These are phyloP conservation scores for Scaptomyza montana DNA, from an alignment of 1,140 invertebrate genomes.

Conservation along the genomic window DNA sequence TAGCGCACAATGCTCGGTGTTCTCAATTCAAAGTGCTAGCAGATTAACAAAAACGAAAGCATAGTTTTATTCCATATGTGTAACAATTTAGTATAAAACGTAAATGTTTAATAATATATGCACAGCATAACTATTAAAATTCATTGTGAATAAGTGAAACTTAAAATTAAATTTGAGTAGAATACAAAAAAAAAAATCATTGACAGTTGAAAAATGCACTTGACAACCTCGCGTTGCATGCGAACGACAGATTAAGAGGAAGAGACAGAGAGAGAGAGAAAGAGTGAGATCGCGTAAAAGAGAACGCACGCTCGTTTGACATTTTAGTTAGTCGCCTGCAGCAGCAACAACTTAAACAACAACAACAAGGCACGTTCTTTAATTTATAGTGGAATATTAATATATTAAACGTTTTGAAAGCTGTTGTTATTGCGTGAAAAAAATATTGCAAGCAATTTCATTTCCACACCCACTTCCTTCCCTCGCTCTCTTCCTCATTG, in stretches of 20 bases:
- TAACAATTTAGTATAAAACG: constrained; percentile 56
- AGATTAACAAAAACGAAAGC: background rate
- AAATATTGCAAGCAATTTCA: constrained; percentile 50
- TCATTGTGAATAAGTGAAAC: constrained; percentile 8
- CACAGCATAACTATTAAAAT: constrained; percentile 15
- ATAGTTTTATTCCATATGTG: constrained; percentile 63
- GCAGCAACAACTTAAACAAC: constrained; percentile 14
- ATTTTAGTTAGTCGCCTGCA: constrained; percentile 56
- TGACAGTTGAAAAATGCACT: constrained; percentile 47
- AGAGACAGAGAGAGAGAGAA: too few species aligned
- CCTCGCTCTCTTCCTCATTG: background rate
- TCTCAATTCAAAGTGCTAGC: constrained; percentile 57
- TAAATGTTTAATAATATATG: constrained; percentile 29
- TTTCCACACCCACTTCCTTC: constrained; percentile 23
- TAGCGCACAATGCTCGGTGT: constrained; percentile 53
- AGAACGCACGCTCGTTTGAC: constrained; percentile 37
- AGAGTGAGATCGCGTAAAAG: background rate
- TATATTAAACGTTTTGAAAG: constrained; percentile 40
- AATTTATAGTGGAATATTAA: constrained; percentile 61
- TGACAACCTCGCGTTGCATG: constrained; percentile 35
- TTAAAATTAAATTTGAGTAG: background rate
- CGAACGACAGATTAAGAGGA: constrained; percentile 8
- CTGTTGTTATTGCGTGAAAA: constrained; percentile 28
- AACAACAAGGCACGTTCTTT: constrained; percentile 25
- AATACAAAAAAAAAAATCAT: constrained; percentile 8